A percentile compares a stretch with the other conserved stretches of the same genome.
phyloP scores from a whole-genome alignment of 2,113 vertebrate species.

The Heliornis fulica region DNA sequence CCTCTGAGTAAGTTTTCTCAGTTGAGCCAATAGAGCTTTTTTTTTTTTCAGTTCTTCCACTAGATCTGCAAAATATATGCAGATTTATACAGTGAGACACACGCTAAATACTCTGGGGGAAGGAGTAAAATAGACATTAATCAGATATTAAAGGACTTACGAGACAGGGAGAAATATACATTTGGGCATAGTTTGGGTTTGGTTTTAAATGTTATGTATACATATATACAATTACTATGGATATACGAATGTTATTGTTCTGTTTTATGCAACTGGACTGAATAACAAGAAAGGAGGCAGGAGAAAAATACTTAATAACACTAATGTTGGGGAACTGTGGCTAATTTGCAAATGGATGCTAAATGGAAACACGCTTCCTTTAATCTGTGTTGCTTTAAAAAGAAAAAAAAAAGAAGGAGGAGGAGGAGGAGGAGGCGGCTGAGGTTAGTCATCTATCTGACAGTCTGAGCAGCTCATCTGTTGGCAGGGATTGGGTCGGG shows the following conservation, averaged over 20 bases:
- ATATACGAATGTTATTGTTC: background rate
- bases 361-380: background rate
- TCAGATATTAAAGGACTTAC: conserved; percentile 64
- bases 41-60: conserved; percentile 10
- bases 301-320: background rate
- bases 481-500: background rate
- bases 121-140: conserved; percentile 52
- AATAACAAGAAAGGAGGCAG: background rate
- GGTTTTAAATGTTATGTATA: background rate
- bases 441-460: conserved; percentile 18
- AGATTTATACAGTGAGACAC: conserved; percentile 56
- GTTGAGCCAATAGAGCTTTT: background rate
- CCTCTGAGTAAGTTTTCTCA: background rate
- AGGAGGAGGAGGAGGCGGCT: background rate
- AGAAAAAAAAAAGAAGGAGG: background rate
- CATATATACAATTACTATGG: background rate
- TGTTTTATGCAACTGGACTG: background rate
- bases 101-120: conserved; percentile 37
- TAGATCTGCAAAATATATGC: conserved; percentile 64
- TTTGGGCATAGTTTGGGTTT: background rate
- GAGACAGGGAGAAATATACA: conserved; percentile 23
- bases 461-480: conserved; percentile 39
- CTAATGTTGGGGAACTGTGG: background rate
- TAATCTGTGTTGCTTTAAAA: conserved; percentile 48
- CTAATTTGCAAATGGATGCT: conserved; percentile 50